Evolutionary conservation across 2,888 invertebrate genomes (phyloP).

Genomic region (Drosophila engyochracea): DNA sequence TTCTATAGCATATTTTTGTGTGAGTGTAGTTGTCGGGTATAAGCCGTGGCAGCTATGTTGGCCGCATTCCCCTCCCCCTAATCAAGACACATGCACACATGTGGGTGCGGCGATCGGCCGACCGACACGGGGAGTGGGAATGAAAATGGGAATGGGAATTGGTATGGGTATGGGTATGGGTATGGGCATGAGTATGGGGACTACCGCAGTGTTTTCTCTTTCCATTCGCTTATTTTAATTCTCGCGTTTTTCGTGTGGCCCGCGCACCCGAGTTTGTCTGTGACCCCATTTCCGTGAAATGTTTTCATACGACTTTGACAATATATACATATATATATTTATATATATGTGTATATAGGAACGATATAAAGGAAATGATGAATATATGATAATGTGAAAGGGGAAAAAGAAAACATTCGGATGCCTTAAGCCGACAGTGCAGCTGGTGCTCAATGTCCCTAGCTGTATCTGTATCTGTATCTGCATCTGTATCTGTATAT

Average conservation of each 20-base stretch:
- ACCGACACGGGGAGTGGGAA: slow-evolving; percentile 36
- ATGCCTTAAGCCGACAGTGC: slow-evolving; percentile 64
- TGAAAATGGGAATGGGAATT: not conserved
- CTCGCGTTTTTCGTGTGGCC: slow-evolving; percentile 47
- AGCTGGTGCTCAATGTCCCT: slow-evolving; percentile 51
- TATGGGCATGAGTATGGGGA: not conserved
- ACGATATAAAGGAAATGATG: slow-evolving; percentile 24
- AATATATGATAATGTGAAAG: slow-evolving; percentile 33
- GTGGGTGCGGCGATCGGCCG: slow-evolving; percentile 78
- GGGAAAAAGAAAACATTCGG: slow-evolving; percentile 53
- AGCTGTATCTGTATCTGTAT: slow-evolving; percentile 2
- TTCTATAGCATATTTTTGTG: not conserved
- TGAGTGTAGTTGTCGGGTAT: slow-evolving; percentile 11
- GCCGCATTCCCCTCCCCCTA: slow-evolving; percentile 27
- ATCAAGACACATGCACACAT: slow-evolving; percentile 39
- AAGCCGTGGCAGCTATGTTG: slow-evolving; percentile 45
- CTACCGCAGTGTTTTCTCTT: slow-evolving; percentile 53
- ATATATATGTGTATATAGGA: not conserved
- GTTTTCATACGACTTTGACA: slow-evolving; percentile 69
- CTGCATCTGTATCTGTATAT: not conserved
- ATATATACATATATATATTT: slow-evolving; percentile 37
- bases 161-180: not conserved
- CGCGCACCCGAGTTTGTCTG: slow-evolving; percentile 61
- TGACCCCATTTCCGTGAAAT: slow-evolving; percentile 77
- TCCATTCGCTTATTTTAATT: slow-evolving; percentile 75